phyloP scores from a whole-genome alignment of 2,113 vertebrate species.

The Gambusia holbrooki region DNA sequence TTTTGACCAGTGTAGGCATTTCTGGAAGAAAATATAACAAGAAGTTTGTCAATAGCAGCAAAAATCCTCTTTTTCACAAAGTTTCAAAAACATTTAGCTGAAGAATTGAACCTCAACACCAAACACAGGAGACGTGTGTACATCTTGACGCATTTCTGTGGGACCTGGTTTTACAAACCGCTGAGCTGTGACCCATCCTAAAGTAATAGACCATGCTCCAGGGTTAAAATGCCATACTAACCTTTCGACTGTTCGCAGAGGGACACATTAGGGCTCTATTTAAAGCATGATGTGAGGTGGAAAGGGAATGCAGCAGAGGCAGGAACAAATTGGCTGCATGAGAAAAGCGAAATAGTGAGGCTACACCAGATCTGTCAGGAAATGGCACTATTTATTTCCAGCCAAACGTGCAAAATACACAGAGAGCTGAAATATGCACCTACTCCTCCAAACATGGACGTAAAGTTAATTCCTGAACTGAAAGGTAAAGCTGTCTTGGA shows the following conservation, averaged over 20 bases:
- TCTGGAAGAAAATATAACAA: background rate
- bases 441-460: conserved; percentile 23
- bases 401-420: conserved; percentile 51
- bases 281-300: conserved; percentile 41
- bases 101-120: background rate
- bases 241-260: conserved; percentile 51
- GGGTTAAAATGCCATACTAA: conserved; percentile 59
- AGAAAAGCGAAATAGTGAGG: conserved; percentile 5
- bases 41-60: background rate
- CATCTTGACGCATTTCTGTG: conserved; percentile 1
- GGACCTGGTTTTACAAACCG: conserved; percentile 37
- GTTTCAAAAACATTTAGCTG: background rate
- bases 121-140: background rate
- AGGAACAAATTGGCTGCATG: conserved; percentile 32
- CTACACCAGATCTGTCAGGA: conserved; percentile 5
- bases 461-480: conserved; percentile 5
- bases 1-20: background rate
- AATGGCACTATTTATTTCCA: conserved; percentile 35
- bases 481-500: background rate
- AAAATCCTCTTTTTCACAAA: background rate
- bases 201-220: conserved; percentile 36
- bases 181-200: conserved; percentile 29
- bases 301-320: conserved; percentile 14
- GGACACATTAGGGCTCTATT: conserved; percentile 66
- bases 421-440: conserved; percentile 56